Evolutionary conservation across 2,113 vertebrate species (phyloP).

Genomic region (Cavia porcellus): DNA sequence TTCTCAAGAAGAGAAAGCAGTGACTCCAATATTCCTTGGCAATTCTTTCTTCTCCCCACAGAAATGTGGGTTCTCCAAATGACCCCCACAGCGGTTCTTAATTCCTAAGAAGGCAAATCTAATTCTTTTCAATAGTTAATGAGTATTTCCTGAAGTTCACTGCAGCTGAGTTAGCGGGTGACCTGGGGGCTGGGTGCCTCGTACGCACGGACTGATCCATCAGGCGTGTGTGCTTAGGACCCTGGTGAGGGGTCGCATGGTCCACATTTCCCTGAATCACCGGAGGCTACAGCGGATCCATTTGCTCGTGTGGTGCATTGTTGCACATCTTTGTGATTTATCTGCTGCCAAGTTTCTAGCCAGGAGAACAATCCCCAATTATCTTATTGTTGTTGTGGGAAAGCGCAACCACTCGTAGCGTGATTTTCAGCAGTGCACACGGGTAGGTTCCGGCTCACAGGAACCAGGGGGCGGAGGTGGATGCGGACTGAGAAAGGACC

Average conservation of each 20-base stretch:
- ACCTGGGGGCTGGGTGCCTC: not conserved
- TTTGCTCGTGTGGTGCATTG: not conserved
- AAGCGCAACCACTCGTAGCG: not conserved
- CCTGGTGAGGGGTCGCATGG: constrained; percentile 25
- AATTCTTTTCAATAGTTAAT: constrained; percentile 64
- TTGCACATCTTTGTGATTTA: constrained; percentile 49
- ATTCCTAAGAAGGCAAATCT: constrained; percentile 43
- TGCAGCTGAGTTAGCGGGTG: not conserved
- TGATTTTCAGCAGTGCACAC: not conserved
- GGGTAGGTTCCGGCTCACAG: not conserved
- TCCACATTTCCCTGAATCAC: constrained; percentile 21
- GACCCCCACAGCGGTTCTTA: not conserved
- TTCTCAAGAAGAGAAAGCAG: not conserved
- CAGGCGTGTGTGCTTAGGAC: not conserved
- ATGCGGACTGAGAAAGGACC: not conserved
- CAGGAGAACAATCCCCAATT: constrained; percentile 41
- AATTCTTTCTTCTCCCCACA: constrained; percentile 7
- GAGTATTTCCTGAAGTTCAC: not conserved
- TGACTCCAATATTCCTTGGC: constrained; percentile 16
- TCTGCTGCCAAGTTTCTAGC: constrained; percentile 50
- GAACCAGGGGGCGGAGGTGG: not conserved
- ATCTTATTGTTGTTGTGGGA: constrained; percentile 35
- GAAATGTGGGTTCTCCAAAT: not conserved
- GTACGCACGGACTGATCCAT: not conserved
- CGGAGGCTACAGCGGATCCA: not conserved